phyloP scores from a whole-genome alignment of 2,888 invertebrate genomes.

The Leptopilina myrica region DNA sequence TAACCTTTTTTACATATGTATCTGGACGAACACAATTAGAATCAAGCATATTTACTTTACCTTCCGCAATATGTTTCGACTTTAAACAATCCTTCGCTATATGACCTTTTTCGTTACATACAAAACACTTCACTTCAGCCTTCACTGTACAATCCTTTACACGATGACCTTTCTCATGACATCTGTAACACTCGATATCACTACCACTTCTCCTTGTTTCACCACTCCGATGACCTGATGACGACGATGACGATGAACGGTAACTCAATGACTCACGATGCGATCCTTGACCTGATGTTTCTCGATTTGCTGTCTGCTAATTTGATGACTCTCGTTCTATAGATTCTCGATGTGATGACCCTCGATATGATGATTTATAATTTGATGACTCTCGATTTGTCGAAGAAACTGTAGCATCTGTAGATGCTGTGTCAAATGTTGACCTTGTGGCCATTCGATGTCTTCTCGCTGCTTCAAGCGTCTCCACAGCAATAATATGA shows the following conservation, averaged over 20 bases:
- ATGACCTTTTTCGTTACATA: slow-evolving; percentile 13
- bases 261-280: not conserved
- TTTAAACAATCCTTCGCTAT: not conserved
- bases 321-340: not conserved
- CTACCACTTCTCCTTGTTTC: not conserved
- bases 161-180: slow-evolving; percentile 5
- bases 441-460: not conserved
- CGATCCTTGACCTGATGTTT: not conserved
- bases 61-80: not conserved
- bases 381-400: not conserved
- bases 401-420: not conserved
- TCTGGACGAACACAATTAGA: not conserved
- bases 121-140: slow-evolving; percentile 39
- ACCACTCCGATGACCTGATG: not conserved
- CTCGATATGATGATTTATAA: too few species aligned
- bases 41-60: not conserved
- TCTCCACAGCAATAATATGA: slow-evolving; percentile 24
- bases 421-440: not conserved
- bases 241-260: not conserved
- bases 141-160: slow-evolving; percentile 30
- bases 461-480: slow-evolving; percentile 11
- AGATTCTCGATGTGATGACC: not conserved
- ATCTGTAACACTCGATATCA: slow-evolving; percentile 26
- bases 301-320: too few species aligned
- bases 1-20: slow-evolving; percentile 42